Base-by-base conservation (phyloP, 2,797 vertebrate genomes). In the Pangasius krempfi region DNA sequence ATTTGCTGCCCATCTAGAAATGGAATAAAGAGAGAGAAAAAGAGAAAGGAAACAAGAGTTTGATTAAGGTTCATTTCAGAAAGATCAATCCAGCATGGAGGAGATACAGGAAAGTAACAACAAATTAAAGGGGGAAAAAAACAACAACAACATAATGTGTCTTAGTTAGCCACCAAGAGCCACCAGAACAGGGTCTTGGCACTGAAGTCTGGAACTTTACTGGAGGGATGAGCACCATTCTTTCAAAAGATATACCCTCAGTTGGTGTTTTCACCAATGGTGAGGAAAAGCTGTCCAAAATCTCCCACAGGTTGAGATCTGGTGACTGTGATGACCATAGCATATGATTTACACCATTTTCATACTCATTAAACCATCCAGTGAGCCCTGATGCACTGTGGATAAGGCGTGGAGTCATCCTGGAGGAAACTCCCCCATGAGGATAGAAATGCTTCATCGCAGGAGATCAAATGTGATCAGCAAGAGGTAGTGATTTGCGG, bases 1-100 rank as follows among this genome's bases (percentile, higher is more conserved):
- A 98, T 97, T 89, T 99, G 98, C 94, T 99, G 98, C 50, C 99
- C 98, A 93, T 99, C 99, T 99, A 93, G 5, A 89, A 62, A 89
- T 27, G 30, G 2, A 40, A n/a, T 62, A 54, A 64, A 27, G 33
- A 89, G 33, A 86, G 58, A 92, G 47, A 85, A 3, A 54, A 37
- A 86, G n/a, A 56, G 27, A 78, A 44, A 47, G 5, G 44, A 50
- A 85, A 14, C n/a, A 22, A 80, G 12, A 54, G 47, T 27, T 86
- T 78, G 16, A 58, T 27, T 85, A n/a, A 85, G 58, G 13, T 66
- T 50, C 1, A 6, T 66, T 27, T 84, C 13, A 44, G 37, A n/a
- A 83, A 30, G 56, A 60, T 62, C 37, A 62, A 27, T 62, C 58
- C 79, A 62, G 2, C 22, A 25, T 18, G n/a, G 76, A 54, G 7